Base-by-base conservation (phyloP, 2,797 vertebrate species). In the Sebastes vulpes region DNA sequence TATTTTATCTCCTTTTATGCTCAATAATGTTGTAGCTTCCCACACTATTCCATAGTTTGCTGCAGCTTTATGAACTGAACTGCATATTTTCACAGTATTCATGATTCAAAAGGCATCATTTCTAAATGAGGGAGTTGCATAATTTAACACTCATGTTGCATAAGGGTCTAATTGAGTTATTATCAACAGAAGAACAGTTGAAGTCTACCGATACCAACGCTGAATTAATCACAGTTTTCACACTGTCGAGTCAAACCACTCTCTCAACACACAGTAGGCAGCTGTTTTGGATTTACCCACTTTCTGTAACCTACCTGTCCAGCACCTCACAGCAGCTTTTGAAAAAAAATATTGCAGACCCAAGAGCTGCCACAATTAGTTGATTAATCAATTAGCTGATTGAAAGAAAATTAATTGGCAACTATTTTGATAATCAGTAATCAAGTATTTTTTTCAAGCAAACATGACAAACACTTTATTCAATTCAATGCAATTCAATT, bases 101-200 rank as follows among this genome's bases (percentile, higher is more conserved):
- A 61, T 75, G 74, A 83, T 84, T 83, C 16, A 84, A 80, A 76
- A 67, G 11, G 59, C 69, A 82, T 86, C 8, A 65, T 85, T 79
- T 81, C 66, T 72, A 68, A 86, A 71, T 20, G 38, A 85, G 63
- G 46, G 52, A 69, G 70, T 71, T 90, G 72, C 61, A 89, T 88
- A 72, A 90, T 88, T 75, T 66, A 85, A 72, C 60, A 66, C 26
- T 71, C 50, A 67, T 46, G 60, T 82, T 90, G 72, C 80, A 82
- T 82, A 82, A 85, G 52, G n/a, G 18, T 64, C 63, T 85, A 79
- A 89, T 85, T 87, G 57, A 72, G 50, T 81, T 91, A 71, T 75
- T 67, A 74, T 38, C 35, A 69, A 65, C 53, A 59, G 52, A 65
- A 70, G 10, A 75, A 18, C 50, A 46, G 46, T 48, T 56, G 26